Percentiles rank a stretch among this genome's conserved stretches.
Conservation (phyloP, 2,888 invertebrate species). For the Cactoblastis cactorum region DNA sequence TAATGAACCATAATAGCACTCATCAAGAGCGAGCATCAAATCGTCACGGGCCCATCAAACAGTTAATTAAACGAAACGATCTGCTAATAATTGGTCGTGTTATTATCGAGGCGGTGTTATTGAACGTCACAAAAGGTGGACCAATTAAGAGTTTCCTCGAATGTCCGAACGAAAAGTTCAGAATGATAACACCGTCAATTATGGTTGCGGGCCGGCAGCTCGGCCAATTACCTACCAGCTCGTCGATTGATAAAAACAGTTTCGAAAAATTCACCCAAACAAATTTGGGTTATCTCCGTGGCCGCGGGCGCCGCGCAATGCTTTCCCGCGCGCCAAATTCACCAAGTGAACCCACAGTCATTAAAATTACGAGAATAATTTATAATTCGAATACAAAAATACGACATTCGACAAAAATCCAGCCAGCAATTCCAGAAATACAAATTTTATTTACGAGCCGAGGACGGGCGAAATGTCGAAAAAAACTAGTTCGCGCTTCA, state of each 20-base stretch:
- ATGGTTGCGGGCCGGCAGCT: slow-evolving; percentile 57
- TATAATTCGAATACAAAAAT: slow-evolving; percentile 43
- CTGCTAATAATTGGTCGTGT: slow-evolving; percentile 69
- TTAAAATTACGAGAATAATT: slow-evolving; percentile 52
- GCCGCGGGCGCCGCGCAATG: slow-evolving; percentile 46
- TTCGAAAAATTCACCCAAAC: slow-evolving; percentile 68
- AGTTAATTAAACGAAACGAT: slow-evolving; percentile 68
- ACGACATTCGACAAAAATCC: slow-evolving; percentile 45
- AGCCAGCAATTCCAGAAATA: slow-evolving; percentile 56
- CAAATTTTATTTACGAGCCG: slow-evolving; percentile 56
- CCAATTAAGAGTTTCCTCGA: slow-evolving; percentile 78
- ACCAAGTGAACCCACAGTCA: slow-evolving; percentile 50
- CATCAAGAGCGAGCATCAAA: slow-evolving; percentile 27
- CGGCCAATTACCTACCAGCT: slow-evolving; percentile 67
- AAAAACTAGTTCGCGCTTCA: slow-evolving; percentile 77
- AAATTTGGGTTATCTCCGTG: slow-evolving; percentile 66
- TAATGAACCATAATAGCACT: slow-evolving; percentile 13
- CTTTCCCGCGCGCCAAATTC: slow-evolving; percentile 40
- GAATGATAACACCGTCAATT: slow-evolving; percentile 76
- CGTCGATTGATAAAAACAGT: slow-evolving; percentile 73
- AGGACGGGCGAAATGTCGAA: slow-evolving; percentile 46
- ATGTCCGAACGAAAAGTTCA: slow-evolving; percentile 69
- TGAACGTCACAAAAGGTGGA: slow-evolving; percentile 71
- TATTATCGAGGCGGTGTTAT: slow-evolving; percentile 74
- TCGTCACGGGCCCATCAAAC: slow-evolving; percentile 38